Evolutionary conservation across 2,888 invertebrate genomes (phyloP), one percentile per base, ranked within the genome.

Genomic region (Epirrhoe alternata): DNA sequence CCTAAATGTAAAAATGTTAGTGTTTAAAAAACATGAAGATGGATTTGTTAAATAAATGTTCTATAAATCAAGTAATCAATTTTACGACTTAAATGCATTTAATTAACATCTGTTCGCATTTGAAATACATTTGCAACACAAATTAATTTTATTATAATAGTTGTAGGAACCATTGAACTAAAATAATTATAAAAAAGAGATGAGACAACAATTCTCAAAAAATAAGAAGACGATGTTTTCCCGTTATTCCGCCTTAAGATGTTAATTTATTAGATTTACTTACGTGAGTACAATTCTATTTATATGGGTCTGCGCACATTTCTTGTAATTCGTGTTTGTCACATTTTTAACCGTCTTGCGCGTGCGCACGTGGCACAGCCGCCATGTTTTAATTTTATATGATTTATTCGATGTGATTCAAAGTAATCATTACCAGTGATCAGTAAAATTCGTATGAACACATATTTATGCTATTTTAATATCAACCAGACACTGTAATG

Each of bases 281-380:
- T 59, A 59, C 67, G 31, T 38, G 62, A 69, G 69, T 71, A 73
- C 70, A 58, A 8, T 56, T 72, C 80, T 83, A 82, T 77, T 77
- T 77, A 81, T 83, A 83, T 70, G 58, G 30, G 71, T 65, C 63
- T 75, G 77, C 82, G 80, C 77, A 84, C 78, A 78, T 72, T 82
- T 81, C 82, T 77, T 75, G 80, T 78, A 83, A 85, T 82, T 81
- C 73, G 74, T 74, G 77, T 82, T 84, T 85, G 85, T 85, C 82
- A 83, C 85, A 77, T 75, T 80, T 81, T 82, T 82, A 76, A 77
- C 64, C 59, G 57, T 8, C 52, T 16, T 64, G 64, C 59, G 65
- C 35, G 64, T 56, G 69, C 72, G 70, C 71, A 70, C 57, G 56
- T 64, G 69, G 58, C 38, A 17, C 0, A 35, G 53, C 58, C 54